Percentiles rank a stretch among this genome's conserved stretches.
These are phyloP conservation scores for Pseudochaenichthys georgianus DNA, from an alignment of 2,797 vertebrate genomes.

Conservation along the genomic window DNA sequence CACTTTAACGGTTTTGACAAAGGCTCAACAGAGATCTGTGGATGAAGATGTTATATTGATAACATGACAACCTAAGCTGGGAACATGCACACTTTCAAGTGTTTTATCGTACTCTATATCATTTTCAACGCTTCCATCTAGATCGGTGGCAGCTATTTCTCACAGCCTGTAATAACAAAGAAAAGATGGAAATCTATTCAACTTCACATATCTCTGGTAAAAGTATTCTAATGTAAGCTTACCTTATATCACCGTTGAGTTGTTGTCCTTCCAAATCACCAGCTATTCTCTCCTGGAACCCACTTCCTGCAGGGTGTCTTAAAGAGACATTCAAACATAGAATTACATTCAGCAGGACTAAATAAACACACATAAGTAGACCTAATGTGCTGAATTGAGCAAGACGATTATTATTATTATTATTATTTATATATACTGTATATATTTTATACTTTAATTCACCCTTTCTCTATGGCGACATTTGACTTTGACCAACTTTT, in stretches of 20 bases:
- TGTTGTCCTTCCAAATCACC: not conserved
- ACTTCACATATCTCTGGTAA: not conserved
- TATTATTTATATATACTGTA: not conserved
- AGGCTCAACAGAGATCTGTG: not conserved
- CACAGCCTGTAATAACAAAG: not conserved
- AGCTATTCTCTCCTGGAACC: too few species aligned
- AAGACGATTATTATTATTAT: not conserved
- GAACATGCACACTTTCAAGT: not conserved
- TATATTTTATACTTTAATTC: not conserved
- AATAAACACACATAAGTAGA: not conserved
- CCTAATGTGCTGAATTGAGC: not conserved
- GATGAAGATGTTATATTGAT: slow-evolving; percentile 4
- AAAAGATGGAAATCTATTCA: not conserved
- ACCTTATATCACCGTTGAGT: not conserved
- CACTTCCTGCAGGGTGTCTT: not conserved
- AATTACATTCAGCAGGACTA: not conserved
- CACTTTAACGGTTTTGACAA: not conserved
- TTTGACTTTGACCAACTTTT: too few species aligned
- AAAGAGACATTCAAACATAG: not conserved
- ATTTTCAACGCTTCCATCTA: not conserved
- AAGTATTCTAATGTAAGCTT: not conserved
- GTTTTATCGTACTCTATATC: not conserved
- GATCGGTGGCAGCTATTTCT: not conserved
- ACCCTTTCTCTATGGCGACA: not conserved
- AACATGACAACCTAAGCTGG: slow-evolving; percentile 26